These are phyloP conservation scores for Drosophila cognata DNA, from an alignment of 2,888 invertebrate species.

Conservation along the genomic window DNA sequence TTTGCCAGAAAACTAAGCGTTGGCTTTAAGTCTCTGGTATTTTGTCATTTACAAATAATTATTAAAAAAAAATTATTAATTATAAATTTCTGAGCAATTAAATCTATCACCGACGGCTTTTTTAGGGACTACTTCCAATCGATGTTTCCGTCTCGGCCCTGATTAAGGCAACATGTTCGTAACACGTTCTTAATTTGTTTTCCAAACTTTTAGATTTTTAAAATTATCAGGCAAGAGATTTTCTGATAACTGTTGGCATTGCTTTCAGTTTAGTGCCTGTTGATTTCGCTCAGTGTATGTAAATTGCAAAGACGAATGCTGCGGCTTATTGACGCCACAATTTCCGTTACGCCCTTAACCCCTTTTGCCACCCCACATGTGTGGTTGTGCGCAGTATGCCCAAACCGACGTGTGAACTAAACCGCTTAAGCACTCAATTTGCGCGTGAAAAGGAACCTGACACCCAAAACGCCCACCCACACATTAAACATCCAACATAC, in stretches of 20 bases:
- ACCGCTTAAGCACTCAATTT: conserved; percentile 81
- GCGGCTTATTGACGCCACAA: conserved; percentile 67
- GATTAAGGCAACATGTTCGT: neutral
- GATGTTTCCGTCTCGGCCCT: neutral
- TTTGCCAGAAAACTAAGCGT: neutral
- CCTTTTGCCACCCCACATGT: conserved; percentile 23
- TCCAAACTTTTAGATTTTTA: neutral
- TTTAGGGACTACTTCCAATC: neutral
- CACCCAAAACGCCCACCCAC: conserved; percentile 55
- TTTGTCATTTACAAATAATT: neutral
- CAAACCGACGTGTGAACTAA: conserved; percentile 71
- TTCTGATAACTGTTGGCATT: neutral
- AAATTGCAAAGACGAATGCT: conserved; percentile 61
- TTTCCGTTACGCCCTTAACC: conserved; percentile 34
- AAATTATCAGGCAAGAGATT: neutral
- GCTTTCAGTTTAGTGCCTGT: neutral
- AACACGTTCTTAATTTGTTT: neutral
- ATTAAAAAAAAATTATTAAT: neutral
- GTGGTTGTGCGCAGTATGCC: conserved; percentile 17
- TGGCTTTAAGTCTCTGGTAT: neutral
- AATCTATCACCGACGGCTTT: too few species aligned
- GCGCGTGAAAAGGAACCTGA: conserved; percentile 81
- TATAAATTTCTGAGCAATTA: too few species aligned
- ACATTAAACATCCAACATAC: neutral
- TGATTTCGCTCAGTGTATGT: conserved; percentile 20